Base-by-base conservation (phyloP, 1,140 invertebrate species). In the Cydia fagiglandana region DNA sequence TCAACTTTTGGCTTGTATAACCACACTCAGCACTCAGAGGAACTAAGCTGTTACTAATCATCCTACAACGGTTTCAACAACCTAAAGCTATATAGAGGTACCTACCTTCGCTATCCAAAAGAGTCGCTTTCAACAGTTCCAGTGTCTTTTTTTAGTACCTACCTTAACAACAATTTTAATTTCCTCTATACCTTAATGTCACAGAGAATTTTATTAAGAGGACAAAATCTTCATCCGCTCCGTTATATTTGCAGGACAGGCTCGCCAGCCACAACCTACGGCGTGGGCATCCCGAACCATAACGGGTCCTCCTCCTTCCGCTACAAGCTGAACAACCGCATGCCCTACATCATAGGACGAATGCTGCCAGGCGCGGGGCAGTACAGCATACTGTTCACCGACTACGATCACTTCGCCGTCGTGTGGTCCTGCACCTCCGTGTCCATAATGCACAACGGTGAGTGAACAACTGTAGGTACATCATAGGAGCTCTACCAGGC, bases 361-460 rank as follows among this genome's bases (percentile, higher is more conserved):
- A 89, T 95, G 79, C 84, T 96, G 76, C 95, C 96, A 2, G 95
- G 95, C 15, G 94, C 94, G 4, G 96, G 96, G 0, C 94, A 93
- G 61, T 96, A 96, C 87, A 94, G 94, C 83, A 91, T 97, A 5
- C 90, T 96, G 20, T 94, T 95, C 76, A 96, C 96, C 0, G 96
- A 97, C 86, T 96, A 96, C 86, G 92, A 94, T 0, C 94, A 94
- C 76, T 96, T 95, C 85, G 95, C 96, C 9, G 91, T 97, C 56
- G 80, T 96, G 17, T 96, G 95, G 94, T 96, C 96, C 10, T 97
- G 96, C 83, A 94, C 94, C 20, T 95, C 94, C 91, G 91, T 95
- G 50, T 94, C 93, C 74, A 79, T 95, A 12, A 90, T 94, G 64
- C 93, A 95, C 88, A 91, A 94, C 84, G 95, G 94, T 95, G 81